These are phyloP conservation scores for Apodemia duryi DNA, from an alignment of 2,888 invertebrate genomes.

Conservation along the genomic window DNA sequence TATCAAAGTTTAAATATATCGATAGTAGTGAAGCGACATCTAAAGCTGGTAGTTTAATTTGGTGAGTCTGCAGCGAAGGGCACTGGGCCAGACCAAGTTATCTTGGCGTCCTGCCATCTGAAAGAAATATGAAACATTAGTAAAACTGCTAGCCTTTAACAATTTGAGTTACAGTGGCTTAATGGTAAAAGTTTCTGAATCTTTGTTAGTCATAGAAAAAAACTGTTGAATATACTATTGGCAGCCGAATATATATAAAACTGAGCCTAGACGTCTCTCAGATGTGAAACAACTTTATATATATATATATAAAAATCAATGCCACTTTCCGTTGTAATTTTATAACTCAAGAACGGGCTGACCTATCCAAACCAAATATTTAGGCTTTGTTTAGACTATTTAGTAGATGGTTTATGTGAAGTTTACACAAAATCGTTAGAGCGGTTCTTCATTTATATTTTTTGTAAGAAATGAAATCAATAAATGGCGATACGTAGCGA, in stretches of 20 bases:
- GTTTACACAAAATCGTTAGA: no score
- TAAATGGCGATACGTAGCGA: no score
- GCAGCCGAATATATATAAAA: neutral
- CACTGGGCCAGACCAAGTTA: constrained; percentile 82
- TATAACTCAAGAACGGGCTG: no score
- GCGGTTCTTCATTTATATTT: no score
- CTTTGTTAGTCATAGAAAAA: neutral
- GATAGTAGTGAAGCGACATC: constrained; percentile 5
- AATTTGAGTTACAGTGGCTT: neutral
- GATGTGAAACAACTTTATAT: neutral
- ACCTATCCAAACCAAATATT: no score
- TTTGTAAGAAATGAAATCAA: no score
- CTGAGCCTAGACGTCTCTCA: neutral
- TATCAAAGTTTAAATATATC: neutral
- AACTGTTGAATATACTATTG: neutral
- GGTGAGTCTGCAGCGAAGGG: constrained; percentile 62
- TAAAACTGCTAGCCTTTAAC: constrained; percentile 10
- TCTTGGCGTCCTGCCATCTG: constrained; percentile 87
- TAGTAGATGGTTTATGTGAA: no score
- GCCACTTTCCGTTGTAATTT: no score
- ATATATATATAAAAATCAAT: no score
- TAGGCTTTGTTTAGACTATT: no score
- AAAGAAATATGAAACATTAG: constrained; percentile 33
- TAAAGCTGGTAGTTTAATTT: constrained; percentile 37
- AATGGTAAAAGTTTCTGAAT: neutral